Evolutionary conservation across 2,797 vertebrate species (phyloP).

Genomic region (Muscicapa striata): DNA sequence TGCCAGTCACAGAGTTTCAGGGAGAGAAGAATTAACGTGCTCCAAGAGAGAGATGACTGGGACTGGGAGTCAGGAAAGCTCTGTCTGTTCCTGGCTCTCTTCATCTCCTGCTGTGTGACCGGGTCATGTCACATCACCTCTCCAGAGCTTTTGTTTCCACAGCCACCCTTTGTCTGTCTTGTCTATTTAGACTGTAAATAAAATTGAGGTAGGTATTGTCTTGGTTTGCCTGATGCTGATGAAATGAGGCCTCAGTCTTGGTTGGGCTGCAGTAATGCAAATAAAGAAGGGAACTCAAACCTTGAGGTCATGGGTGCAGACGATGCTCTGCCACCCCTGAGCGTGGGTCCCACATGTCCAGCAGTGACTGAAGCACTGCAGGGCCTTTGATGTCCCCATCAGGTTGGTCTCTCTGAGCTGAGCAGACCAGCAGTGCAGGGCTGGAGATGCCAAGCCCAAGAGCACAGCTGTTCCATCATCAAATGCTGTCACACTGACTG

Average conservation of each 20-base stretch:
- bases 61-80: constrained; percentile 47
- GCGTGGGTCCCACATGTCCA: rapidly evolving
- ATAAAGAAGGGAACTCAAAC: constrained; percentile 20
- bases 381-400: not conserved
- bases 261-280: constrained; percentile 36
- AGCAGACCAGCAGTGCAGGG: not conserved
- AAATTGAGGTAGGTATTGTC: constrained; percentile 58
- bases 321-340: not conserved
- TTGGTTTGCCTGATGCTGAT: not conserved
- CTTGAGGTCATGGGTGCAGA: constrained; percentile 3
- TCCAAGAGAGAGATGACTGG: constrained; percentile 16
- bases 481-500: not conserved
- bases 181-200: constrained; percentile 68
- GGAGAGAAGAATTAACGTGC: not conserved
- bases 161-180: constrained; percentile 58
- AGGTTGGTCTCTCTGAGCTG: not conserved
- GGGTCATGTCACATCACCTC: constrained; percentile 64
- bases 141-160: constrained; percentile 58
- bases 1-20: constrained; percentile 1
- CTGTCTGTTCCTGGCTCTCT: constrained; percentile 14
- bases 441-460: not conserved
- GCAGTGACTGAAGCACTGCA: rapidly evolving
- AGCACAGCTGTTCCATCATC: not conserved
- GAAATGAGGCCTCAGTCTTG: constrained; percentile 17
- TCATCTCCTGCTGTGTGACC: constrained; percentile 63